Evolutionary conservation across 2,113 vertebrate genomes (phyloP), one percentile per base, ranked within the genome.

Genomic region (Serilophus lunatus): DNA sequence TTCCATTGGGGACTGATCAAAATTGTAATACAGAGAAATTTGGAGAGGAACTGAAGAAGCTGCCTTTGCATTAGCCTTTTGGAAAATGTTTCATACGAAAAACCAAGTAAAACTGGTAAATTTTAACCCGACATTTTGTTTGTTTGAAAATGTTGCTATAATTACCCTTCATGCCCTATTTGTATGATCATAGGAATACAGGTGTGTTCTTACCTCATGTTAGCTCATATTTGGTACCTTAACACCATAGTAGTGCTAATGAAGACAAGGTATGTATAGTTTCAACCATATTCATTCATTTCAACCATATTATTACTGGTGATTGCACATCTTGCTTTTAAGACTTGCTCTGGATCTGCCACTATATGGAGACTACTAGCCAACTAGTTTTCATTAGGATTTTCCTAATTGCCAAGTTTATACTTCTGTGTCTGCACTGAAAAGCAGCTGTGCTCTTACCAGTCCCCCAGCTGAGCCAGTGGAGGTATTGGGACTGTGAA

Each of bases 31-130:
- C 0, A 33, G 40, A n/a, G 22, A 92, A 77, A 45, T 61, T 61
- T 0, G 0, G n/a, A 88, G 38, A 61, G 26, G 9, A 91, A 95
- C n/a, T 86, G 64, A 72, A 49, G 38, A 53, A 95, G 90, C 96
- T 98, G 97, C 96, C 98, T 98, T 98, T 98, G 96, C 93, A 97
- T 97, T 98, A 98, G 91, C 95, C 96, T 80, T 93, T 83, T 75
- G 69, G 35, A 44, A 82, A 80, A 63, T 35, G 29, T 68, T 66
- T 74, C 59, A 44, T 65, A 18, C 44, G 26, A 74, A 83, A 69
- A 80, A 88, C 57, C 6, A 83, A 78, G 31, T 69, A 82, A 86
- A 74, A 63, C 5, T 75, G 35, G 51, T 78, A 59, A 71, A 86
- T 82, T 79, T 84, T 63, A 56, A 86, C 45, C 12, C n/a, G 72